Evolutionary conservation across 2,888 invertebrate genomes (phyloP).

Genomic region (Desoria tigrina): DNA sequence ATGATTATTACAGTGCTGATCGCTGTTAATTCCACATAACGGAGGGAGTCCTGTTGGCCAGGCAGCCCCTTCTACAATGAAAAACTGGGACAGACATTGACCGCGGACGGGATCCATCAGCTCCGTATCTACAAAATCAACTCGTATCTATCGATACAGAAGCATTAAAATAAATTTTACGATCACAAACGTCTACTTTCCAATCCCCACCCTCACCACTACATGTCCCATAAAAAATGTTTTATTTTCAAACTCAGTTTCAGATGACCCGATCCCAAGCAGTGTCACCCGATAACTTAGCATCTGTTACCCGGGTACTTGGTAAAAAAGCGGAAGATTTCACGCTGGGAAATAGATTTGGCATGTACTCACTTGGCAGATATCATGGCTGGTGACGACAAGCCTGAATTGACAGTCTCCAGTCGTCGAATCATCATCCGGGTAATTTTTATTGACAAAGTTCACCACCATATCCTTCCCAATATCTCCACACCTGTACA

Average conservation of each 20-base stretch:
- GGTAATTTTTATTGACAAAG: constrained; percentile 52
- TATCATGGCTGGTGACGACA: constrained; percentile 46
- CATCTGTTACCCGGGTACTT: too few relatives aligned
- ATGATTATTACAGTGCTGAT: constrained; percentile 49
- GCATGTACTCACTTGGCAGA: constrained; percentile 48
- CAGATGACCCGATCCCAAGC: too few relatives aligned
- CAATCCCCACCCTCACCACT: too few relatives aligned
- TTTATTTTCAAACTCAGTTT: too few relatives aligned
- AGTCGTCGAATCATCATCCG: constrained; percentile 43
- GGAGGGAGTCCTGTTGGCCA: constrained; percentile 53
- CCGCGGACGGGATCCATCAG: constrained; percentile 52
- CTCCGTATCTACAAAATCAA: constrained; percentile 54
- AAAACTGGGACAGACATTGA: constrained; percentile 52
- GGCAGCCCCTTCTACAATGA: constrained; percentile 51
- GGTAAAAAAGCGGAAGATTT: too few relatives aligned
- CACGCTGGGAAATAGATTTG: too few relatives aligned
- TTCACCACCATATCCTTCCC: constrained; percentile 51
- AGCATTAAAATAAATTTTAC: not conserved
- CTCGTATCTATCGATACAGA: constrained; percentile 43
- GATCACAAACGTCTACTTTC: too few relatives aligned
- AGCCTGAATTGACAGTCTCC: constrained; percentile 50
- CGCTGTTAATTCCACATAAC: constrained; percentile 52
- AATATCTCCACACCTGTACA: constrained; percentile 52
- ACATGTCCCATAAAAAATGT: too few relatives aligned
- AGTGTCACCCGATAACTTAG: too few relatives aligned